Evolutionary conservation across 2,797 vertebrate species (phyloP), one percentile per base, ranked within the genome.

Genomic region (Erpetoichthys calabaricus): DNA sequence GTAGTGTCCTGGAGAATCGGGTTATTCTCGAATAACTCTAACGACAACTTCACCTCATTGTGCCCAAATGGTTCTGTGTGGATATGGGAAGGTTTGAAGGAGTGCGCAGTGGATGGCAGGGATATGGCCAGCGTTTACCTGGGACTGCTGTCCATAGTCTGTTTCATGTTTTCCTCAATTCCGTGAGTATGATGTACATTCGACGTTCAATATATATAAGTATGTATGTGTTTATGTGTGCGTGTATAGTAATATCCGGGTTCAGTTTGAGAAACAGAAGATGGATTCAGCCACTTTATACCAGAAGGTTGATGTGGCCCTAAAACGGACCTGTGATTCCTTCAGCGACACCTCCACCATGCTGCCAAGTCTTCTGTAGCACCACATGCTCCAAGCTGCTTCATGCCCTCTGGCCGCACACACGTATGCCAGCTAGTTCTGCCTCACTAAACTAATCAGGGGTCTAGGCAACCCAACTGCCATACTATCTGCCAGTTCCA

Each of bases 41-140:
- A 64, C 1, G 67, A 60, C 47, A 92, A 91, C 70, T 75, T 91
- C 45, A 86, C 83, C 0, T 65, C 72, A 3, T 50, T 76, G 3
- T 99, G 96, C 53, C 91, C 91, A 3, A 92, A 93, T 0, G 94
- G 94, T 1, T 82, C 90, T 2, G 5, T 25, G 4, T 96, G 93
- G 92, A 80, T 97, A 59, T 91, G 88, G 89, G 60, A 82, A 0
- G 66, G 77, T 1, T 84, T 98, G 0, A 69, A 75, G 0, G 94
- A 96, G 64, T 99, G 96, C 7, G 87, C 91, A 6, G 82, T 82
- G 67, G 91, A 92, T 0, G 60, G 58, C 3, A 60, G 91, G 65
- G 94, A 98, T 3, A 59, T 92, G 54, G 79, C 90, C 75, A 99
- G 96, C 1, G 52, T 98, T 50, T 43, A 70, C 65, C 70, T 98